Evolutionary conservation across 2,797 vertebrate species (phyloP), one percentile per base, ranked within the genome.

Genomic region (Typhlichthys subterraneus): DNA sequence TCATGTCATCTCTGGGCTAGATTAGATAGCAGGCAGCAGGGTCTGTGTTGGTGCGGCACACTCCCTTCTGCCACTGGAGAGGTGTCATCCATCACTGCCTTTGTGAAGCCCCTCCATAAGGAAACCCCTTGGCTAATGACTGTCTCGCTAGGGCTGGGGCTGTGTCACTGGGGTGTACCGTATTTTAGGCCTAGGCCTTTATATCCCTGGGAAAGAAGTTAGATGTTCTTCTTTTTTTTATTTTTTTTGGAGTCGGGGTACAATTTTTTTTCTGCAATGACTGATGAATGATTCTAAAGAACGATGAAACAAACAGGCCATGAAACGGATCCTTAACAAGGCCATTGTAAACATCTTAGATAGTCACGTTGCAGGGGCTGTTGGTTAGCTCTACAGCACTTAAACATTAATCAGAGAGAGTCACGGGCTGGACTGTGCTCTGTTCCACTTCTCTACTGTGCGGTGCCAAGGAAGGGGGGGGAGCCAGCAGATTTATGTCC

Each of bases 401-500:
- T 75, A 57, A 75, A 73, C 69, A 73, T 82, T 82, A 73, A 81
- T 59, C 50, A 56, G 76, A 72, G 75, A 64, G 70, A 72, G 31
- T 70, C 72, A 79, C 63, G 1, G 57, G 63, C 79, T 87, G 80
- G 67, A 78, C 74, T 75, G 67, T 77, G 61, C 81, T 79, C 84
- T 85, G 79, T 82, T 83, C 77, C 84, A 55, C 61, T 63, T 83
- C 72, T 76, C 81, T 72, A 72, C 67, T 75, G 73, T 60, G 77
- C 53, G 33, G 62, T 79, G 83, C 76, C 81, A 69, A 53, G 29
- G 67, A 80, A 78, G 80, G 86, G 85, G 81, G 73, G 83, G 73
- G 81, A 75, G 85, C 81, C 71, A 61, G 73, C 69, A 88, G 88
- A 90, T 88, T 88, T 88, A 90, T 89, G 81, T 88, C 82, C 81